Evolutionary conservation across 2,797 vertebrate genomes (phyloP).

Genomic region (Amazona ochrocephala): DNA sequence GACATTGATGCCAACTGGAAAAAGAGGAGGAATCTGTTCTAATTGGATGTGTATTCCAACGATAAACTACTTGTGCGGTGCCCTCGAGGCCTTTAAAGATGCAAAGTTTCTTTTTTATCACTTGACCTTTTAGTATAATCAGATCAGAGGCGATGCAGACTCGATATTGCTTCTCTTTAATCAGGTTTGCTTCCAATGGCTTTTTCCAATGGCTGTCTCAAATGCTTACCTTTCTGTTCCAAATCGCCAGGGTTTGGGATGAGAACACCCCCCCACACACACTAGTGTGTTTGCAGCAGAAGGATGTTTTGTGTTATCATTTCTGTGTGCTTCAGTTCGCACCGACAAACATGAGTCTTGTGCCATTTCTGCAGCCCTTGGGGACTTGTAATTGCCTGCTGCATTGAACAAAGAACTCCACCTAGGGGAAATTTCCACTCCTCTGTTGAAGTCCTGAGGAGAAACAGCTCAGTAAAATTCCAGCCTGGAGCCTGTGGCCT

Average conservation of each 20-base stretch:
- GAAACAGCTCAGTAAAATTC: constrained; percentile 48
- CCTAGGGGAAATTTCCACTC: constrained; percentile 67
- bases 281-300: background rate
- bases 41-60: background rate
- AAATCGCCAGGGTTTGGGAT: background rate
- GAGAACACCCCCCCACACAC: background rate
- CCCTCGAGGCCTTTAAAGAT: constrained; percentile 1
- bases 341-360: background rate
- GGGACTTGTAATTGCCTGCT: constrained; percentile 58
- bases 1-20: background rate
- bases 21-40: constrained; percentile 15
- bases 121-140: constrained; percentile 43
- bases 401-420: constrained; percentile 54
- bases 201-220: background rate
- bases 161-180: background rate
- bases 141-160: background rate
- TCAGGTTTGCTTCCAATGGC: background rate
- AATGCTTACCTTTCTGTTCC: background rate
- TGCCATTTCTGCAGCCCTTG: constrained; percentile 51
- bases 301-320: background rate
- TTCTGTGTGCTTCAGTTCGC: background rate
- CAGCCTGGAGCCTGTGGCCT: background rate
- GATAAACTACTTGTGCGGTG: background rate
- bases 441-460: background rate
- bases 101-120: constrained; percentile 41